These are phyloP conservation scores for Patiria pectinifera DNA, from an alignment of 53 echinoderm and acorn worm genomes.

Conservation along the genomic window DNA sequence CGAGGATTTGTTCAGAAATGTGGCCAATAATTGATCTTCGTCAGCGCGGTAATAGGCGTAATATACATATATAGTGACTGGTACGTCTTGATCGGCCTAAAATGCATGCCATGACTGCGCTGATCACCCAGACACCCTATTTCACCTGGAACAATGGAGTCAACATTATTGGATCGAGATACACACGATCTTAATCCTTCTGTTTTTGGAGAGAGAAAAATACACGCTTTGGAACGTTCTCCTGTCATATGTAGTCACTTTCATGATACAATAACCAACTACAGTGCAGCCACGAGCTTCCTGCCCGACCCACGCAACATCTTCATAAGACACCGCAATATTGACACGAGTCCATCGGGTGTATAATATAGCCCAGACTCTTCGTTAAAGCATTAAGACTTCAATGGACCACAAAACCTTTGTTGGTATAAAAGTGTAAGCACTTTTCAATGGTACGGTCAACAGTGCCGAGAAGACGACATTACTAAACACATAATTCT, in stretches of 20 bases:
- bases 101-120: no score
- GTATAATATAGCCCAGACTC: neutral
- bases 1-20: neutral
- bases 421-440: neutral
- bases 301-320: neutral
- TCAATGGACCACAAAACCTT: neutral
- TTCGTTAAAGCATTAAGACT: neutral
- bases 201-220: neutral
- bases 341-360: neutral
- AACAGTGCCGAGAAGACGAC: constrained; percentile 31
- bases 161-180: neutral
- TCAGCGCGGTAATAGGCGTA: neutral
- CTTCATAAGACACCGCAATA: neutral
- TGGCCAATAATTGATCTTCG: neutral
- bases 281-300: neutral
- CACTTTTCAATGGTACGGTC: constrained; percentile 34
- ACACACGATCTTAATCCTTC: neutral
- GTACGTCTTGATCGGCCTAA: neutral
- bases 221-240: neutral
- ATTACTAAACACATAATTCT: constrained; percentile 28
- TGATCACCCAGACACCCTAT: no score
- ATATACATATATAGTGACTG: neutral
- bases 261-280: no score
- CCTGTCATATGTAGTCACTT: neutral
- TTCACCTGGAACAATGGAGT: no score